Base-by-base conservation (phyloP, 2,797 vertebrate species). In the Alcedo atthis region DNA sequence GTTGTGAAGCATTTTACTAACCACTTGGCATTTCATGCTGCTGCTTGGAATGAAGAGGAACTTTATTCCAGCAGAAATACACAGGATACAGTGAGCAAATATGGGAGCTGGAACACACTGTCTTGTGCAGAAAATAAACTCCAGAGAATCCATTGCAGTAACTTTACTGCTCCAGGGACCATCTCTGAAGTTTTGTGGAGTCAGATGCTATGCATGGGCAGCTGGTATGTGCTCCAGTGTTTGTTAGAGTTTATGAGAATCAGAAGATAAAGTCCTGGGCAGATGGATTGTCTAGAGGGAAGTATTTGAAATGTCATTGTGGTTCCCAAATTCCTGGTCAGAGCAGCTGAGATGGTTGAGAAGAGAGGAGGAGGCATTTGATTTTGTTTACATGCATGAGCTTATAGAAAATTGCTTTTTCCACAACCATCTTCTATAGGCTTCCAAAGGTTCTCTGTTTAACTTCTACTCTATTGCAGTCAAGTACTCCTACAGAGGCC, bases 11-110 rank as follows among this genome's bases (percentile, higher is more conserved):
- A 51, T 92, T 87, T 93, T 89, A 33, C 58, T 75, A 58, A 75
- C 37, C 54, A n/a, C 14, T 30, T 64, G 43, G 24, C 19, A n/a
- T 85, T 87, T 87, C 58, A 46, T 30, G 46, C 18, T 4, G 2
- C 76, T 81, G 73, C 58, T 59, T 75, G 74, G 51, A 84, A 91
- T 83, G 69, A 94, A 95, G 74, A 88, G 80, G 19, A 90, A 69
- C 43, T 62, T 89, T 88, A 87, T 92, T 83, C 54, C 28, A 86
- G 80, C 13, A 55, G 80, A 85, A 91, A 32, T 53, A 68, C 18
- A 42, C 30, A 79, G 59, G 78, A 73, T 74, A 40, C 5, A 48
- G 62, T 43, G 76, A 91, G 82, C 37, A 93, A 89, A 94, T 62
- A 57, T 5, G 42, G 40, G 68, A 40, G 1, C 45, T 91, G 87